Evolutionary conservation across 2,797 vertebrate species (phyloP), one percentile per base, ranked within the genome.

Genomic region (Enteromius argenteus): DNA sequence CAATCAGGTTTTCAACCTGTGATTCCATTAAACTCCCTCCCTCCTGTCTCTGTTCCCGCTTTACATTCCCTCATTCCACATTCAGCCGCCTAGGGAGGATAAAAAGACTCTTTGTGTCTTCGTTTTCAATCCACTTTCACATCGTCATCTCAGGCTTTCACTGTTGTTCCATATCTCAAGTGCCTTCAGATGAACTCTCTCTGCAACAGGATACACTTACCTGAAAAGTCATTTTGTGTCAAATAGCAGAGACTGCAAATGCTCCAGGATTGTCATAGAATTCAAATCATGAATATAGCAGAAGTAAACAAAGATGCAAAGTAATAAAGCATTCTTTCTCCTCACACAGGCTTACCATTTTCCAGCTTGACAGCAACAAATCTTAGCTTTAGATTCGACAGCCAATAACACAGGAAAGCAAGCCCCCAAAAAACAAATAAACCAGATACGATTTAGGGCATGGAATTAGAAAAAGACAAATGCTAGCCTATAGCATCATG

Each of bases 1-100:
- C 79, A 81, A 44, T 46, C 37, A 37, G 27, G 68, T 46, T 71
- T 81, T 44, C 80, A 81, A 9, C 67, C 37, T 32, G 51, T 46
- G 51, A 72, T 72, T 44, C 39, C 39, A n/a, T 46, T 58, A 60
- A 67, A 58, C 23, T 14, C 37, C 17, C 68, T 17, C 27, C 7
- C 17, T 21, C 35, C n/a, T 5, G 5, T 71, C 23, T 51, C 42
- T 10, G 3, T 19, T 19, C 5, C 51, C 23, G 3, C 37, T 81
- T 71, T 71, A 71, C 51, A 71, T 81, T 81, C 27, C 37, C 39
- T 71, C 79, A 13, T 69, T 80, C 51, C 6, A 14, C 23, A 19
- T 72, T 81, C 10, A 58, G 23, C 23, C 0, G 37, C 27, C 37
- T 11, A 7, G 51, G 67, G 79, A 72, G 67, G 37, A 81, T 71